These are phyloP conservation scores for Squalus acanthias DNA, from an alignment of 2,797 vertebrate genomes.

Conservation along the genomic window DNA sequence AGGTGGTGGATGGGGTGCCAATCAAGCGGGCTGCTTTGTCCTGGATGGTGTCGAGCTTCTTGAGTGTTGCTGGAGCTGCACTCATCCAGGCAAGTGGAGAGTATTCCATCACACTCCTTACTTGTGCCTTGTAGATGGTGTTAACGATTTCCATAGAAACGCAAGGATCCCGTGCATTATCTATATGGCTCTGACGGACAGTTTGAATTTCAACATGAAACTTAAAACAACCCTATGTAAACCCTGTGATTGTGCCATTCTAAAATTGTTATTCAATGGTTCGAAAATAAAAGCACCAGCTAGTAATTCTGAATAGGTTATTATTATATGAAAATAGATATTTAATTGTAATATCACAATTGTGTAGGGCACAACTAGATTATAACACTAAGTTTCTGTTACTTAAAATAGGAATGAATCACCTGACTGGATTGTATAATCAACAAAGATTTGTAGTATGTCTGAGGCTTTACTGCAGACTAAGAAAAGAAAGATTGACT, in stretches of 20 bases:
- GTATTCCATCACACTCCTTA: too few relatives aligned
- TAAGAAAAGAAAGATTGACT: too few relatives aligned
- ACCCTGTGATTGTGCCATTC: not conserved
- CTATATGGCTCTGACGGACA: not conserved
- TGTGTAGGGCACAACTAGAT: not conserved
- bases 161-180: not conserved
- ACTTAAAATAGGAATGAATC: not conserved
- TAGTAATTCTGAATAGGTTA: not conserved
- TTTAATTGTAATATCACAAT: not conserved
- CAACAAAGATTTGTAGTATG: not conserved
- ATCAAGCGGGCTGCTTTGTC: too few relatives aligned
- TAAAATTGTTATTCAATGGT: not conserved
- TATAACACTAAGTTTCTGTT: not conserved
- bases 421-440: not conserved
- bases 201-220: not conserved
- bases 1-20: too few relatives aligned
- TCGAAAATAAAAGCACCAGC: not conserved
- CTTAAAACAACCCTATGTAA: not conserved
- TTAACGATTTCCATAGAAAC: not conserved
- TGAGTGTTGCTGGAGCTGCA: too few relatives aligned
- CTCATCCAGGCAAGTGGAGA: too few relatives aligned
- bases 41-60: too few relatives aligned
- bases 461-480: not conserved
- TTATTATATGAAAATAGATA: not conserved
- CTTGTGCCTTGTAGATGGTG: too few relatives aligned